These are phyloP conservation scores for Anguilla megastoma DNA, from an alignment of 2,797 vertebrate genomes.

Conservation along the genomic window DNA sequence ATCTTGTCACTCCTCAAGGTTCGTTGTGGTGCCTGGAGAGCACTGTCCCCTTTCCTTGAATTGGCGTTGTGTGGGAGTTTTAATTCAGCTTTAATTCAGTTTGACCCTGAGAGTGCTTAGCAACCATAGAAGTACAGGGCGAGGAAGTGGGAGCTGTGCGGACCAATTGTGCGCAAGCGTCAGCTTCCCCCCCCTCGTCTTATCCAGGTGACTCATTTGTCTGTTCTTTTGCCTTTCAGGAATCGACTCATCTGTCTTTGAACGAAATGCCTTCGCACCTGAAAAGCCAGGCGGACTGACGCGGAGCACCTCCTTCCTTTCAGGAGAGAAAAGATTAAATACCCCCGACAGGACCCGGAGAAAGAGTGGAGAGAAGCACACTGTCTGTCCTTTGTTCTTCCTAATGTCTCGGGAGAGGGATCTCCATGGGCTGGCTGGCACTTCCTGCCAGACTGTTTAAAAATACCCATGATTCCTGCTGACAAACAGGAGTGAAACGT, in stretches of 20 bases:
- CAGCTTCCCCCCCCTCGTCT: neutral
- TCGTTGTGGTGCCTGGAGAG: neutral
- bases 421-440: constrained; percentile 52
- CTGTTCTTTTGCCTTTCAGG: constrained; percentile 58
- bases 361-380: constrained; percentile 49
- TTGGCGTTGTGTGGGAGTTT: constrained; percentile 27
- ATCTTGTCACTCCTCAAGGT: neutral
- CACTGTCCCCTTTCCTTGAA: constrained; percentile 28
- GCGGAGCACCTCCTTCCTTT: constrained; percentile 40
- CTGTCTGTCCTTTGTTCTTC: constrained; percentile 56
- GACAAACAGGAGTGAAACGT: constrained; percentile 43
- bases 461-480: constrained; percentile 33
- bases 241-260: constrained; percentile 33
- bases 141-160: constrained; percentile 17
- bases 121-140: constrained; percentile 23
- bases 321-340: constrained; percentile 41
- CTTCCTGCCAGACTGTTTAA: constrained; percentile 54
- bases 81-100: constrained; percentile 2
- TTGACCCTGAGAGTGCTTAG: constrained; percentile 32
- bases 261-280: constrained; percentile 29
- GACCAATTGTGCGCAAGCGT: neutral
- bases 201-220: constrained; percentile 39
- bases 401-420: constrained; percentile 47
- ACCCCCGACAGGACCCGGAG: constrained; percentile 44
- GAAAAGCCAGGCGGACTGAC: constrained; percentile 35